These are phyloP conservation scores for Motacilla tschutschensis DNA, from an alignment of 2,113 vertebrate species.

Conservation along the genomic window DNA sequence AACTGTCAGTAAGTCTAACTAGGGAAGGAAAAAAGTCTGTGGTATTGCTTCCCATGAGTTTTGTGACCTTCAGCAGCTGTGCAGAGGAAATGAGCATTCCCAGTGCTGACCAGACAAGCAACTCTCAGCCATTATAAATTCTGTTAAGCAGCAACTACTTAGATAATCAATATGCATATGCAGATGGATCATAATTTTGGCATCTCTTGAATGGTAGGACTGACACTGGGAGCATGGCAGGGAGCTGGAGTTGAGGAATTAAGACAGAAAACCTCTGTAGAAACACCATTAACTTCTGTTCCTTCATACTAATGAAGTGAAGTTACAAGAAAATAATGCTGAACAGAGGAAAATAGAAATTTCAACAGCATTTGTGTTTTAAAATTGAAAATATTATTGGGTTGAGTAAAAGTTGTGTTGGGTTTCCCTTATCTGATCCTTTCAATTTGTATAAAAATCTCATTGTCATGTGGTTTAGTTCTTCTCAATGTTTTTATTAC, in stretches of 20 bases:
- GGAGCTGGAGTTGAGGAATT: background rate
- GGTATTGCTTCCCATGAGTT: background rate
- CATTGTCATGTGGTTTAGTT: background rate
- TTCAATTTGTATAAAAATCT: background rate
- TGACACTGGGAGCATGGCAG: background rate
- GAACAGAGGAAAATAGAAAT: background rate
- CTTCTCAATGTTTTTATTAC: background rate
- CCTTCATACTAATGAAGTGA: background rate
- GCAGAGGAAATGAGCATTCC: background rate
- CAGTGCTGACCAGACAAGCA: background rate
- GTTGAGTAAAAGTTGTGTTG: background rate
- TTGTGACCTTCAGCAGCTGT: constrained; percentile 16
- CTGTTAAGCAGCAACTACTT: background rate
- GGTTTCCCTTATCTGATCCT: background rate
- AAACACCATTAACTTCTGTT: background rate
- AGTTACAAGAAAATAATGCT: background rate
- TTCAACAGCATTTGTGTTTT: background rate
- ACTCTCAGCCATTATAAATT: background rate
- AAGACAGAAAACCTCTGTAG: background rate
- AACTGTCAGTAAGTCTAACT: background rate
- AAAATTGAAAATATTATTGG: background rate
- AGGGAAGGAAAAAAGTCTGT: background rate
- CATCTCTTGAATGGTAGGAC: background rate
- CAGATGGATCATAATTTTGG: background rate
- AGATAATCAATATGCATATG: background rate